These are phyloP conservation scores for Liparis tanakae DNA, from an alignment of 2,797 vertebrate genomes.

Conservation along the genomic window DNA sequence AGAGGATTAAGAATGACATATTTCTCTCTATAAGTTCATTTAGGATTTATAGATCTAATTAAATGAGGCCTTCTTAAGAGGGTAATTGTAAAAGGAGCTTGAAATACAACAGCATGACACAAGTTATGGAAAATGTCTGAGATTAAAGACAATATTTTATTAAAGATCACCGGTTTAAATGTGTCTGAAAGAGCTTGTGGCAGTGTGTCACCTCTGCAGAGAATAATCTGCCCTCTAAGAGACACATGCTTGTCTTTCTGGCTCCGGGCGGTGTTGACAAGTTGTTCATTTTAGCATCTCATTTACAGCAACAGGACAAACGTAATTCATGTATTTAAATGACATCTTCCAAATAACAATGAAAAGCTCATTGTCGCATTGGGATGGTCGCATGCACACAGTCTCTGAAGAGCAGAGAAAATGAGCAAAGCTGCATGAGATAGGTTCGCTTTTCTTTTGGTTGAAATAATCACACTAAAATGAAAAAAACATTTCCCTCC, in stretches of 20 bases:
- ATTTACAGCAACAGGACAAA: slow-evolving; percentile 50
- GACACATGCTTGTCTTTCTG: slow-evolving; percentile 30
- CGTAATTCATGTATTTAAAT: slow-evolving; percentile 49
- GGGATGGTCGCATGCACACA: neutral
- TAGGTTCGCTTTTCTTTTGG: slow-evolving; percentile 35
- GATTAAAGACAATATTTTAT: slow-evolving; percentile 30
- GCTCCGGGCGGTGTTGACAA: slow-evolving; percentile 48
- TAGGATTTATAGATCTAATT: neutral
- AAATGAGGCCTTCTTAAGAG: neutral
- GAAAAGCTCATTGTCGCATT: slow-evolving; percentile 45
- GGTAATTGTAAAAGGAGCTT: neutral
- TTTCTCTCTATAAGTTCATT: neutral
- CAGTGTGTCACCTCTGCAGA: slow-evolving; percentile 25
- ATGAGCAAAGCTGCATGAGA: slow-evolving; percentile 39
- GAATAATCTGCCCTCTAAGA: slow-evolving; percentile 27
- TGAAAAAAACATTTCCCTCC: slow-evolving; percentile 29
- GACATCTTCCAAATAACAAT: slow-evolving; percentile 53
- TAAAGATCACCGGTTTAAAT: slow-evolving; percentile 2
- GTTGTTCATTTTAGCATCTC: slow-evolving; percentile 61
- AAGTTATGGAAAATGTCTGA: slow-evolving; percentile 1
- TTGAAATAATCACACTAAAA: slow-evolving; percentile 32
- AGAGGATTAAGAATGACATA: neutral
- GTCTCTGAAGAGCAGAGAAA: slow-evolving; percentile 28
- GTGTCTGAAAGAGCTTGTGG: neutral
- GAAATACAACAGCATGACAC: neutral